Base-by-base conservation (phyloP, 2,113 vertebrate genomes). In the Zeus faber region DNA sequence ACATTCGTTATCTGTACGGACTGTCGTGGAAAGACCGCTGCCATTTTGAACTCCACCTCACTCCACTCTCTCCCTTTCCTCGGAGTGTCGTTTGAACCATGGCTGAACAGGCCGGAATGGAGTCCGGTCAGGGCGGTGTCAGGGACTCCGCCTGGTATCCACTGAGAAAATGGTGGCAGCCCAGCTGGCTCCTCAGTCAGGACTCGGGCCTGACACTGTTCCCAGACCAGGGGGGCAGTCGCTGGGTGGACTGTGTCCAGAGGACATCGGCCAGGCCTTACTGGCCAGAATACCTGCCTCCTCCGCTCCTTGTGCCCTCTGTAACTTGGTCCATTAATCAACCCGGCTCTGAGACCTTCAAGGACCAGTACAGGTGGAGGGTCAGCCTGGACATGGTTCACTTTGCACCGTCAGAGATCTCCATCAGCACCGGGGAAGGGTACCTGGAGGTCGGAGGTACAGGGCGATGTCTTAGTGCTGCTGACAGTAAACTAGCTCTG, bases 371-470 rank as follows among this genome's bases (percentile, higher is more conserved):
- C 53, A 78, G 43, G 64, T 91, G 89, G 90, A 82, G 68, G 52
- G 80, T 91, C 66, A 76, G 44, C 57, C 74, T 91, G 78, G 89
- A 91, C 3, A 74, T 91, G 52, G 74, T 76, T 43, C 89, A 91
- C 58, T 91, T 91, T 51, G 50, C 72, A 6, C 82, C 87, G 9
- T 50, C 85, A 0, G 90, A 91, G 68, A 76, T 91, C 49, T 78
- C 52, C 1, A 62, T 91, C 41, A 72, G 68, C 35, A 60, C 81
- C 13, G 75, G 58, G 39, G 75, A 72, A 0, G 80, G 83, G 58
- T 85, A 86, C 65, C 77, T 91, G 54, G 83, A 83, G 63, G 78
- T 91, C 8, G 54, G 48, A 88, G 90, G 90, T 90, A 82, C 44
- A 52, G 17, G 50, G 44, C 53, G 31, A 14, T 13, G 6, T n/a